Evolutionary conservation across 2,797 vertebrate species (phyloP).

Genomic region (Hapalemur alaotrensis): DNA sequence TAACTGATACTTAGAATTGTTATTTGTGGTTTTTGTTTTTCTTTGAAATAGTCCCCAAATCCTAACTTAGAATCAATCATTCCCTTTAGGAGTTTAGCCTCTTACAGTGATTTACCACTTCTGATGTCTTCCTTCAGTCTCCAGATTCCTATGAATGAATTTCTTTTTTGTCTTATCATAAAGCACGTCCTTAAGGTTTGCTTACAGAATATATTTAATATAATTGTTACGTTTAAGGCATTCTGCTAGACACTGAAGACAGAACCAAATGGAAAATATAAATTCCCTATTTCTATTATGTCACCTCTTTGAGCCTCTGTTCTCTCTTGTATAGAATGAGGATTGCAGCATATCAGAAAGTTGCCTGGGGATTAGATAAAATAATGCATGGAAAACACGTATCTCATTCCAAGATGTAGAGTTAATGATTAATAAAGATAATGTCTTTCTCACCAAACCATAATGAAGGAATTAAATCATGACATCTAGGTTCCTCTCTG

Average conservation of each 20-base stretch:
- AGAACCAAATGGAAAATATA: not conserved
- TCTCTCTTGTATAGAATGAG: not conserved
- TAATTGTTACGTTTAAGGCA: not conserved
- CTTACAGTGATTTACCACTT: not conserved
- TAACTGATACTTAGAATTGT: constrained; percentile 23
- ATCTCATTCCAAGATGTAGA: not conserved
- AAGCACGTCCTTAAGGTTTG: not conserved
- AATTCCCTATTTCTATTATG: not conserved
- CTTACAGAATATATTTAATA: not conserved
- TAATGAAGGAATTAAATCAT: not conserved
- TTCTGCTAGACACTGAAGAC: not conserved
- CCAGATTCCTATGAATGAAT: not conserved
- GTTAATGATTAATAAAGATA: not conserved
- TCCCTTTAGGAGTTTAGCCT: not conserved
- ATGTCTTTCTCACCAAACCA: not conserved
- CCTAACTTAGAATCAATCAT: constrained; percentile 27
- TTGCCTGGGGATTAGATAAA: not conserved
- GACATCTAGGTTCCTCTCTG: not conserved
- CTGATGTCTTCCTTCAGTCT: not conserved
- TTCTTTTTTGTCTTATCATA: not conserved
- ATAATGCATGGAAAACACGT: not conserved
- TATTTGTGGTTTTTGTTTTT: constrained; percentile 30
- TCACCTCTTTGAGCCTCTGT: not conserved
- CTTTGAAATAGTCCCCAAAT: not conserved
- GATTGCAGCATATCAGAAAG: not conserved